A percentile compares a stretch with the other conserved stretches of the same genome.
phyloP scores from a whole-genome alignment of 2,113 vertebrate species.

The Tetraodon nigroviridis region DNA sequence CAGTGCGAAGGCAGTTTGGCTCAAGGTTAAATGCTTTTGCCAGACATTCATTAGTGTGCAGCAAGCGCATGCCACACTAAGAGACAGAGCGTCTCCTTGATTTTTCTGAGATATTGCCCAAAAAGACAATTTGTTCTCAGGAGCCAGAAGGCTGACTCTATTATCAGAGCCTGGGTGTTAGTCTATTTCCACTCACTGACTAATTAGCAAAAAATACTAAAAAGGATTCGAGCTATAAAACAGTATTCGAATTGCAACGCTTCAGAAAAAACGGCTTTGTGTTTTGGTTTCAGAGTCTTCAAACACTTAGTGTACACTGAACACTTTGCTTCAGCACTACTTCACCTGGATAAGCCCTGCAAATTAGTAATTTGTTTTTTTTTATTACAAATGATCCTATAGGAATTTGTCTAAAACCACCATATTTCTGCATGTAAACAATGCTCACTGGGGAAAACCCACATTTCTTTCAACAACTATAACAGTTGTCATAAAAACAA shows the following conservation, averaged over 20 bases:
- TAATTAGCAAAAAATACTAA: constrained; percentile 36
- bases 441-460: too few relatives aligned
- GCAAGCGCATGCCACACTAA: constrained; percentile 41
- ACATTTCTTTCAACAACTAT: too few relatives aligned
- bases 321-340: background rate
- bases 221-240: background rate
- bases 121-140: constrained; percentile 33
- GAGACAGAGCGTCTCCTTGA: constrained; percentile 39
- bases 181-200: constrained; percentile 21
- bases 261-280: too few relatives aligned
- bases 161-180: constrained; percentile 28
- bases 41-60: constrained; percentile 67
- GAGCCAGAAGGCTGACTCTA: constrained; percentile 30
- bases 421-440: background rate
- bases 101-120: constrained; percentile 48
- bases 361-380: background rate
- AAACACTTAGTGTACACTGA: too few relatives aligned
- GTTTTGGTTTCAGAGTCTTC: too few relatives aligned
- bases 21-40: constrained; percentile 69
- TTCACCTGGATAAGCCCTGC: background rate
- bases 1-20: constrained; percentile 63
- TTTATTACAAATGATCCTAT: background rate
- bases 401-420: background rate
- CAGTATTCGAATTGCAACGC: too few relatives aligned
- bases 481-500: background rate